Evolutionary conservation across 2,113 vertebrate genomes (phyloP).

Genomic region (Callopanchax toddi): DNA sequence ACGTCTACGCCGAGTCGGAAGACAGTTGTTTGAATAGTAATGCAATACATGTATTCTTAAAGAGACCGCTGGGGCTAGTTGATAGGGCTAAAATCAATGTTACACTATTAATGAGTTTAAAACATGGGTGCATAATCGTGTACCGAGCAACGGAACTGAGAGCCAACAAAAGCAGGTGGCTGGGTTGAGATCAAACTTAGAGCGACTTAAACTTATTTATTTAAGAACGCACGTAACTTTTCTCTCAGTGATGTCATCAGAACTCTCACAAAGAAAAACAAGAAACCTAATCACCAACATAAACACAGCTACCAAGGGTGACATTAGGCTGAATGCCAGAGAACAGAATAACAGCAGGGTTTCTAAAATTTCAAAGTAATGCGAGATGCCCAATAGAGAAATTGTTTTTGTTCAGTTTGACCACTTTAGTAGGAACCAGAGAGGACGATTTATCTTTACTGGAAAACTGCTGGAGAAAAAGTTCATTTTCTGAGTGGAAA

Average conservation of each 20-base stretch:
- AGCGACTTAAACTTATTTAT: conserved; percentile 14
- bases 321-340: conserved; percentile 17
- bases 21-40: conserved; percentile 13
- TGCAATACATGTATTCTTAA: neutral
- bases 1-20: neutral
- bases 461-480: conserved; percentile 10
- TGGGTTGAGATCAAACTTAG: conserved; percentile 16
- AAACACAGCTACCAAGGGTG: conserved; percentile 12
- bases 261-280: conserved; percentile 15
- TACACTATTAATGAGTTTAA: conserved; percentile 9
- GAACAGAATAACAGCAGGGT: conserved; percentile 4
- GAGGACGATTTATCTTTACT: conserved; percentile 3
- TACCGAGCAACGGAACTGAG: neutral
- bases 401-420: neutral
- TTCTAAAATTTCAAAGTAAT: conserved; percentile 37
- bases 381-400: neutral
- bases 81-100: conserved; percentile 12
- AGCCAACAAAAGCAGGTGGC: neutral
- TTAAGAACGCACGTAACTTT: conserved; percentile 22
- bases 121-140: neutral
- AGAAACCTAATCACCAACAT: conserved; percentile 28
- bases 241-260: conserved; percentile 30
- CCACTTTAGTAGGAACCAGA: conserved; percentile 17
- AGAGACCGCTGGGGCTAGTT: neutral
- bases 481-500: conserved; percentile 9